phyloP scores from a whole-genome alignment of 2,797 vertebrate species.

The Pachyuromys duprasi region DNA sequence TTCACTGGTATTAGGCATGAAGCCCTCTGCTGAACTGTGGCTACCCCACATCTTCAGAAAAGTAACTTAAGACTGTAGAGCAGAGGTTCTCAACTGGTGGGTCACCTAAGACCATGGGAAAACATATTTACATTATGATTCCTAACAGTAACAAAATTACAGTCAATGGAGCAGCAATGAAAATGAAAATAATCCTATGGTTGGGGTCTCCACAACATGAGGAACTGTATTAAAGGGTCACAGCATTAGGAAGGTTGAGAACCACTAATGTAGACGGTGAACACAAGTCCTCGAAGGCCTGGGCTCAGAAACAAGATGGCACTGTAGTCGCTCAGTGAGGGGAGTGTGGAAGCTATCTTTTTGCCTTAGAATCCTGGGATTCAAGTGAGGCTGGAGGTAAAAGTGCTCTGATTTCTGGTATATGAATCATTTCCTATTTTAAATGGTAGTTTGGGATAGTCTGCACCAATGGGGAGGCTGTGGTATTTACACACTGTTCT shows the following conservation, averaged over 20 bases:
- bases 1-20: background rate
- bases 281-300: background rate
- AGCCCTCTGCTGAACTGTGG: background rate
- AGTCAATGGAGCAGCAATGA: background rate
- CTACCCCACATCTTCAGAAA: background rate
- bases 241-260: background rate
- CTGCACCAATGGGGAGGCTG: background rate
- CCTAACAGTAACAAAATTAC: background rate
- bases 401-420: background rate
- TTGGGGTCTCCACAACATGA: background rate
- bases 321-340: background rate
- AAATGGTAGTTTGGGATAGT: background rate
- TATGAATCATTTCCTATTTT: background rate
- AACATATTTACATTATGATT: background rate
- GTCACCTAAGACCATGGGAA: background rate
- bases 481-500: background rate
- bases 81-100: background rate
- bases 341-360: background rate
- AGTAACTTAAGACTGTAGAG: background rate
- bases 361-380: background rate
- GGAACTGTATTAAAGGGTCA: background rate
- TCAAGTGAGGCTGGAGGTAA: background rate
- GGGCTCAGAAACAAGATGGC: background rate
- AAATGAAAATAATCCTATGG: background rate
- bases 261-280: background rate